phyloP scores from a whole-genome alignment of 2,113 vertebrate species.

The Cebus imitator region DNA sequence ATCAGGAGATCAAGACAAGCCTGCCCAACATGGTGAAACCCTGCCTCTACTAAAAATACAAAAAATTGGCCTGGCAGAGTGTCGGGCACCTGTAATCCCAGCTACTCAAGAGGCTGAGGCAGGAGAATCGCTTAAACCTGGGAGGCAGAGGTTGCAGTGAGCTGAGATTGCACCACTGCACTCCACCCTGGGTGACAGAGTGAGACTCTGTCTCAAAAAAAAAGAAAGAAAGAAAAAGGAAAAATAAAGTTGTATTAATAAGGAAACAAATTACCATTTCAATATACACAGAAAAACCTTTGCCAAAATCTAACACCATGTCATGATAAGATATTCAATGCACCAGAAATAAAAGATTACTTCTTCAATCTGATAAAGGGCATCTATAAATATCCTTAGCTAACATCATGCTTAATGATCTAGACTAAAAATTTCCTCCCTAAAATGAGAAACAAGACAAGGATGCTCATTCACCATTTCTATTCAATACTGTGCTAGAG shows the following conservation, averaged over 20 bases:
- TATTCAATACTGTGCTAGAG: not conserved
- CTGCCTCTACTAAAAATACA: too few species aligned
- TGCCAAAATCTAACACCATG: not conserved
- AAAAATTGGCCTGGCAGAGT: too few species aligned
- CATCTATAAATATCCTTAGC: not conserved
- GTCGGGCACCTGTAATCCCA: too few species aligned
- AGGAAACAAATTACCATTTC: not conserved
- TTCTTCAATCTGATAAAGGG: not conserved
- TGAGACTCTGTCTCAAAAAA: too few species aligned
- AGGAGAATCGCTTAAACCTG: too few species aligned
- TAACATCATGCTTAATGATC: not conserved
- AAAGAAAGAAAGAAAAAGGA: too few species aligned
- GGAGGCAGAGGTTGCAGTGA: too few species aligned
- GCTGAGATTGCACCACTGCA: too few species aligned
- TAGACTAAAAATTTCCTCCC: not conserved
- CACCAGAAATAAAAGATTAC: not conserved
- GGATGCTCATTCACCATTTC: not conserved
- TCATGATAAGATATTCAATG: not conserved
- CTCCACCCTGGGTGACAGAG: too few species aligned
- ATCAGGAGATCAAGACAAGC: too few species aligned
- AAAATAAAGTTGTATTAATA: not conserved
- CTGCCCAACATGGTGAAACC: too few species aligned
- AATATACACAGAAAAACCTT: not conserved
- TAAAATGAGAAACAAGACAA: not conserved
- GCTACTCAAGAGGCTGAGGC: too few species aligned